Base-by-base conservation (phyloP, 2,888 invertebrate genomes). In the Brachyopa scutellaris region DNA sequence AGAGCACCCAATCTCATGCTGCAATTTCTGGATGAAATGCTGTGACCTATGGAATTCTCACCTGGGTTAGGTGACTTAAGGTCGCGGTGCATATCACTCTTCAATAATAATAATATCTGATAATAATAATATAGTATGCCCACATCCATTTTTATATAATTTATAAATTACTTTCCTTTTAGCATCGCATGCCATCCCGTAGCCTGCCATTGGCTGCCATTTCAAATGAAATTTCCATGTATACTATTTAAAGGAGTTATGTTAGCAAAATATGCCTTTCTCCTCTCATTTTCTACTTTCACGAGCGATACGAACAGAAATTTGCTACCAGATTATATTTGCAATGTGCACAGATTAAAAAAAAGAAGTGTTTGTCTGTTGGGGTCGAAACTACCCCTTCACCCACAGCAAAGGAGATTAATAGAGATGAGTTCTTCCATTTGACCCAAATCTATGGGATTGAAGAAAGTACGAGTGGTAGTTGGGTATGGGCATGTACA, bases 401-500 rank as follows among this genome's bases (percentile, higher is more conserved):
- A 57, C 26, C 11, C 57, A 17, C 19, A 33, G 51, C 51, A 59
- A 66, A 53, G 53, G 59, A 73, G 59, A 78, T 73, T 78, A 78
- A 21, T 53, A 53, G 31, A 59, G 66, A 55, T 67, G 67, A 55
- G 61, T 47, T 74, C 57, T 80, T 21, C 40, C 36, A 76, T 64
- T 64, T 76, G 69, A 76, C 76, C 80, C 62, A 62, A 76, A 74
- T 80, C 64, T 21, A 57, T 62, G 42, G 29, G 36, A 64, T 57
- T 29, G 38, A 69, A 31, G 33, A 19, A 62, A 47, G 67, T n/a
- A n/a, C n/a, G n/a, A n/a, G n/a, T n/a, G n/a, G 26, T 31, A 62
- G 21, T 2, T 8, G 21, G 21, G 26, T 49, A 13, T 8, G 7
- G 1, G 6, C n/a, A 21, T n/a, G 7, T 31, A 1, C 6, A 13